phyloP scores from a whole-genome alignment of 2,113 vertebrate species.

The Aleadryas rufinucha region DNA sequence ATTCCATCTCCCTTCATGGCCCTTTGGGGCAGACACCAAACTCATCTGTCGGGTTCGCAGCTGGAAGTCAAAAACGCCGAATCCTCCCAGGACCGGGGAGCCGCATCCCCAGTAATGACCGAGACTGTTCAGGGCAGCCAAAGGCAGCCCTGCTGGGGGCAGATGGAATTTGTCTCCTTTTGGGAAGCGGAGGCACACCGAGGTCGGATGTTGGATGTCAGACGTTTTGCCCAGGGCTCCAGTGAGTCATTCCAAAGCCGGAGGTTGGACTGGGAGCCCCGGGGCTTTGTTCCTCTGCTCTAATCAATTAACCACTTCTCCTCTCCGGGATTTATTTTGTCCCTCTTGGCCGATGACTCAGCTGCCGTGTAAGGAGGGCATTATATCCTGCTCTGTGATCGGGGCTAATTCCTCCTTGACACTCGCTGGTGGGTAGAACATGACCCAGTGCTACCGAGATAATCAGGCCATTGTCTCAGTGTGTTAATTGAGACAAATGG shows the following conservation, averaged over 20 bases:
- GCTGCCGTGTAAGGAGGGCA: not conserved
- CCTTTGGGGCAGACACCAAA: not conserved
- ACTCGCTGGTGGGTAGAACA: not conserved
- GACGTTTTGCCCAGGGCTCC: not conserved
- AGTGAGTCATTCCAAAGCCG: not conserved
- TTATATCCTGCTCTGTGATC: not conserved
- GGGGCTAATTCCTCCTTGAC: not conserved
- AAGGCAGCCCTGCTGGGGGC: not conserved
- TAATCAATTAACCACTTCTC: not conserved
- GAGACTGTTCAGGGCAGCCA: not conserved
- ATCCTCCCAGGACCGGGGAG: not conserved
- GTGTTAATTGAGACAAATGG: constrained; percentile 43
- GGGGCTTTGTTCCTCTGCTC: not conserved
- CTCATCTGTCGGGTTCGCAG: not conserved
- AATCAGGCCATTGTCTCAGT: constrained; percentile 30
- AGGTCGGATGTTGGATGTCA: not conserved
- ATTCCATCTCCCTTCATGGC: not conserved
- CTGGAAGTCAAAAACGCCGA: not conserved
- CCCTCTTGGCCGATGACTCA: not conserved
- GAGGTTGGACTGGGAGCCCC: not conserved
- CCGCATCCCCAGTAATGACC: accelerated
- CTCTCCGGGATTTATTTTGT: not conserved
- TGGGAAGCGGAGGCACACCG: not conserved
- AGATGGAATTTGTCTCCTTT: not conserved
- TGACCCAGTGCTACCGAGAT: not conserved